phyloP scores from a whole-genome alignment of 1,140 invertebrate genomes.

The Papilio machaon region DNA sequence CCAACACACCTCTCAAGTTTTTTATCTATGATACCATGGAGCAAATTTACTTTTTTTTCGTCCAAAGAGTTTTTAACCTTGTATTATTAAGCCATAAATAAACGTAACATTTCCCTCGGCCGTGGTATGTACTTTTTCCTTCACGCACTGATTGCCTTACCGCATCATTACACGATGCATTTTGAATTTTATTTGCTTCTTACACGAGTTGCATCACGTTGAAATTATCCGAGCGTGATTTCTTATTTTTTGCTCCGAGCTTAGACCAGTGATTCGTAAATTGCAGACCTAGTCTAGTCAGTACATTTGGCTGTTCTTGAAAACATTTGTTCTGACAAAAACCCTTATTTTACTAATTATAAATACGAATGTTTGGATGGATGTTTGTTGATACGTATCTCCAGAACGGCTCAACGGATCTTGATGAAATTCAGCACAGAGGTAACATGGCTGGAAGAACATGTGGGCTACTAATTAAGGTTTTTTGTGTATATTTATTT shows the following conservation, averaged over 20 bases:
- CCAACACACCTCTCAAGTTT: background rate
- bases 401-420: no score
- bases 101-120: background rate
- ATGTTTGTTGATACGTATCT: no score
- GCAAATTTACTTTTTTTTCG: background rate
- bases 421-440: no score
- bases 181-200: slow-evolving; percentile 34
- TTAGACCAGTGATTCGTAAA: background rate
- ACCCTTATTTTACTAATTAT: no score
- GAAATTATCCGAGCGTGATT: slow-evolving; percentile 23
- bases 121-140: slow-evolving; percentile 20
- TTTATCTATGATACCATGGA: background rate
- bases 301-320: no score
- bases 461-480: no score
- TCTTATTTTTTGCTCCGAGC: background rate
- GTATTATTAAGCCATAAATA: slow-evolving; percentile 13
- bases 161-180: slow-evolving; percentile 28
- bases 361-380: no score
- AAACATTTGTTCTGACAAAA: no score
- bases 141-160: slow-evolving; percentile 30
- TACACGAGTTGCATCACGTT: slow-evolving; percentile 22
- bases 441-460: no score
- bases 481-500: no score
- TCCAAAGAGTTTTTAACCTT: slow-evolving; percentile 10
- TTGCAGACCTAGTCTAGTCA: background rate